A percentile compares a stretch with the other conserved stretches of the same genome.
phyloP scores from a whole-genome alignment of 2,888 invertebrate species.

The Drosophila imparisetae region DNA sequence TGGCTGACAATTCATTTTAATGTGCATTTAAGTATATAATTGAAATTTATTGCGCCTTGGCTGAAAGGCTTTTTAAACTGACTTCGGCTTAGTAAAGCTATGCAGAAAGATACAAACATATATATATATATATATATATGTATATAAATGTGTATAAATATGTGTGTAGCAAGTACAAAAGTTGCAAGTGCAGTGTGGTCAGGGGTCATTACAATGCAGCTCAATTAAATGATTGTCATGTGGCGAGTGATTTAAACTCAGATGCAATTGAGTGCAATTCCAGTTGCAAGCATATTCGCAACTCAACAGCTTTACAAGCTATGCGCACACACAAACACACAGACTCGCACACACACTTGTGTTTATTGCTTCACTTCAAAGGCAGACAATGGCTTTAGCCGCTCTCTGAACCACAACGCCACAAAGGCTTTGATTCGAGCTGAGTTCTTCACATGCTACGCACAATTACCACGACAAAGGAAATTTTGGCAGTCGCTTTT shows the following conservation, averaged over 20 bases:
- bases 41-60: conserved; percentile 68
- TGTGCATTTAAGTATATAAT: conserved; percentile 70
- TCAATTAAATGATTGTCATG: conserved; percentile 67
- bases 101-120: background rate
- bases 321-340: background rate
- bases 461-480: conserved; percentile 51
- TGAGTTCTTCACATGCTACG: conserved; percentile 46
- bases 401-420: conserved; percentile 7
- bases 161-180: background rate
- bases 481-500: conserved; percentile 36
- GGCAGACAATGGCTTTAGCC: conserved; percentile 17
- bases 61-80: conserved; percentile 26
- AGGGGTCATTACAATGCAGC: conserved; percentile 50
- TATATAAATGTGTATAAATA: background rate
- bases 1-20: conserved; percentile 57
- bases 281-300: conserved; percentile 33
- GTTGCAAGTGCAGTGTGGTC: conserved; percentile 13
- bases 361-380: conserved; percentile 23
- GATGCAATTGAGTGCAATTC: conserved; percentile 57
- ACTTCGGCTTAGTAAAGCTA: conserved; percentile 8
- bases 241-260: conserved; percentile 53
- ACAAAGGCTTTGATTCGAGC: conserved; percentile 29
- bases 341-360: background rate
- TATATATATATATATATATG: background rate
- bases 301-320: background rate